Evolutionary conservation across 2,113 vertebrate genomes (phyloP).

Genomic region (Vidua chalybeata): DNA sequence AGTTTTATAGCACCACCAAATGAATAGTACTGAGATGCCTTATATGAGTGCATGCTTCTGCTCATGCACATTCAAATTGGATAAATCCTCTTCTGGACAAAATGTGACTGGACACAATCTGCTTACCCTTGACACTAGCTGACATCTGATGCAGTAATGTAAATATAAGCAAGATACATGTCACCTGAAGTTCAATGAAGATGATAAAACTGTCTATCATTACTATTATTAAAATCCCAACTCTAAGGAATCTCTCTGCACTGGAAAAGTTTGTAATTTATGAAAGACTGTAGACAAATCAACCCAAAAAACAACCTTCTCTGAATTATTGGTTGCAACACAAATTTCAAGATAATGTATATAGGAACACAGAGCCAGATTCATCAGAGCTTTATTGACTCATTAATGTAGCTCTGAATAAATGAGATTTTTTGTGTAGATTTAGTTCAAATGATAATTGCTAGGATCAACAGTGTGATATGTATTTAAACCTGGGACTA

Average conservation of each 20-base stretch:
- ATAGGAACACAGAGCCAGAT: constrained; percentile 32
- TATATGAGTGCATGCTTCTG: neutral
- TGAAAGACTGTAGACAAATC: neutral
- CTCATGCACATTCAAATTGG: neutral
- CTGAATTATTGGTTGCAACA: neutral
- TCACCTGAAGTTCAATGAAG: neutral
- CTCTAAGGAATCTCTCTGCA: neutral
- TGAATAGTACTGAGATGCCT: neutral
- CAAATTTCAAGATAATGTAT: neutral
- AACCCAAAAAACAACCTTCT: neutral
- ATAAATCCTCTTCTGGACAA: neutral
- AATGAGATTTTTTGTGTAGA: constrained; percentile 47
- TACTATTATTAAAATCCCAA: neutral
- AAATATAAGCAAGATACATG: neutral
- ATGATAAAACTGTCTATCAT: neutral
- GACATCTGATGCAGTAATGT: neutral
- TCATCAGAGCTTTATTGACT: constrained; percentile 68
- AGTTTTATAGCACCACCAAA: neutral
- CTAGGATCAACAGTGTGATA: constrained; percentile 53
- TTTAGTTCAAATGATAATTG: constrained; percentile 38
- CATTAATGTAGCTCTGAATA: constrained; percentile 58
- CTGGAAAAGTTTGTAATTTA: neutral
- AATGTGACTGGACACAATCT: neutral
- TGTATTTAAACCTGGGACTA: constrained; percentile 53
- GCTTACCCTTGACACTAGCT: neutral